Conservation (phyloP, 2,113 vertebrate genomes). For the Brachyhypopomus occidentalis region DNA sequence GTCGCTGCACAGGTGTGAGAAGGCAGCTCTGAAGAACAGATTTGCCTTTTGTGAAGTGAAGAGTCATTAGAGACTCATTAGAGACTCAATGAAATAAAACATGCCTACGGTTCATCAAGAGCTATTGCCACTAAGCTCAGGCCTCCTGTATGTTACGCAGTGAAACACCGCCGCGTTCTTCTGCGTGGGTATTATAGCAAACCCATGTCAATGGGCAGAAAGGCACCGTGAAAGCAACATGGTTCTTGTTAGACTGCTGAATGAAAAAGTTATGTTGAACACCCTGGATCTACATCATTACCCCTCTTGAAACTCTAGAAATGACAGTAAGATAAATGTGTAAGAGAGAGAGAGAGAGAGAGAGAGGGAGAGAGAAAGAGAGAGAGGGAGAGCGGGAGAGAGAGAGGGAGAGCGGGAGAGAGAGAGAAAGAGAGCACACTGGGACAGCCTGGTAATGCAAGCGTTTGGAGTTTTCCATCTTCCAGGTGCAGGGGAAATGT, state of each 20-base stretch:
- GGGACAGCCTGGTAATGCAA: not conserved
- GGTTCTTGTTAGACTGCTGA: not conserved
- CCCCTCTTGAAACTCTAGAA: not conserved
- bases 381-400: not conserved
- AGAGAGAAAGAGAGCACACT: constrained; percentile 27
- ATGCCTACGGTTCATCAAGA: not conserved
- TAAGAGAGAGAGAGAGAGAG: constrained; percentile 18
- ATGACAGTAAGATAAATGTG: too few species aligned
- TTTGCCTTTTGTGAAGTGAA: not conserved
- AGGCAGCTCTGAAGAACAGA: not conserved
- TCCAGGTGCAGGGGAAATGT: not conserved
- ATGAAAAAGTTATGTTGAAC: not conserved
- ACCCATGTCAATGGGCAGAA: not conserved
- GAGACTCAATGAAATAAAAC: not conserved
- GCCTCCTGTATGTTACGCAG: not conserved
- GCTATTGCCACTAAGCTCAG: not conserved
- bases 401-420: not conserved
- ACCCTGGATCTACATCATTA: not conserved
- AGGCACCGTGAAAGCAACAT: not conserved
- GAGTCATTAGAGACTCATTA: not conserved
- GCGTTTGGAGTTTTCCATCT: constrained; percentile 22
- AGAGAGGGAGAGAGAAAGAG: constrained; percentile 11
- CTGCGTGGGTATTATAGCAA: too few species aligned
- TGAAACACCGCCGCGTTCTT: not conserved
- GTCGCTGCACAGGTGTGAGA: not conserved